phyloP scores from a whole-genome alignment of 2,888 invertebrate genomes.

The Lasioglossum malachurum region DNA sequence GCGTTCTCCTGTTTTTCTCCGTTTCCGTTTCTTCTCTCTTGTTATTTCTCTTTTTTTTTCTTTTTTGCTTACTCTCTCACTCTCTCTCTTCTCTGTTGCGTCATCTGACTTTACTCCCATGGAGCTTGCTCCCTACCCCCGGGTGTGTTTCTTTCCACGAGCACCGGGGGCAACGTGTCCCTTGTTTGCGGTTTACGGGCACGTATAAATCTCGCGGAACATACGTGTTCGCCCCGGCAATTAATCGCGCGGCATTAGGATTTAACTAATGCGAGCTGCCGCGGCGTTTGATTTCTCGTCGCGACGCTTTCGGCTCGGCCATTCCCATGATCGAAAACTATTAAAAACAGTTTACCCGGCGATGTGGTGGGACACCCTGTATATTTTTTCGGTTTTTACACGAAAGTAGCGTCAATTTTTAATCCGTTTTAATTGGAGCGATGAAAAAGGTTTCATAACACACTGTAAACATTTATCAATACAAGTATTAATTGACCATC shows the following conservation, averaged over 20 bases:
- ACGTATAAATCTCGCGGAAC: conserved; percentile 40
- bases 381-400: too few relatives aligned
- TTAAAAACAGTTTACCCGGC: background rate
- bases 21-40: conserved; percentile 16
- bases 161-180: conserved; percentile 18
- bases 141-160: conserved; percentile 38
- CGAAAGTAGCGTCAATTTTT: too few relatives aligned
- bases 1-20: conserved; percentile 5
- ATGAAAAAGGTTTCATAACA: too few relatives aligned
- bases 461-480: too few relatives aligned
- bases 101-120: background rate
- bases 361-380: too few relatives aligned
- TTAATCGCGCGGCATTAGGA: conserved; percentile 45
- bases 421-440: too few relatives aligned
- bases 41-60: conserved; percentile 3
- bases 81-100: background rate
- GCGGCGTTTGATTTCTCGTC: conserved; percentile 19
- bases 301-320: background rate
- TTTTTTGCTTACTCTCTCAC: background rate
- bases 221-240: conserved; percentile 33
- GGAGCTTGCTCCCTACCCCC: background rate
- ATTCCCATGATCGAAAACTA: background rate
- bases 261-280: conserved; percentile 36
- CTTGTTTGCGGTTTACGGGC: conserved; percentile 49
- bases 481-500: too few relatives aligned